Conservation (phyloP, 2,113 vertebrate genomes). For the Ctenomys sociabilis region DNA sequence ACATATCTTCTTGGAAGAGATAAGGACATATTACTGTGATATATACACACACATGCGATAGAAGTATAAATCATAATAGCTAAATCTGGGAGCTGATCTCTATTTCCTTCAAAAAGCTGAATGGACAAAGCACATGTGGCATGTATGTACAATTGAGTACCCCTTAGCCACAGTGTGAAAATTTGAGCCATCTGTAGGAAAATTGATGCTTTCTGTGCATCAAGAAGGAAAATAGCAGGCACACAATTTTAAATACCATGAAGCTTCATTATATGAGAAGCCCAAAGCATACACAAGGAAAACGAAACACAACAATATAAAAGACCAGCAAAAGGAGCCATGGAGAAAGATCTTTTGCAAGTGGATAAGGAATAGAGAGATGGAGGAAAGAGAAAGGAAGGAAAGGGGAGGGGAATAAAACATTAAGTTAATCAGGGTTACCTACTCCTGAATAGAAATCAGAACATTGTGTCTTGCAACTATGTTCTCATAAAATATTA, state of each 20-base stretch:
- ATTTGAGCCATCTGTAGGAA: no score
- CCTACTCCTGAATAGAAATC: neutral
- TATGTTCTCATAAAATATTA: neutral
- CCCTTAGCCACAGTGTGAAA: no score
- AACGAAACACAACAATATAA: neutral
- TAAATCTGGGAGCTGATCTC: no score
- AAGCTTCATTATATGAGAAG: neutral
- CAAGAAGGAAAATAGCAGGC: no score
- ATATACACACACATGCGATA: no score
- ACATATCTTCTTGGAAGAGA: no score
- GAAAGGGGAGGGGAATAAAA: neutral
- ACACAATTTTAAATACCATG: neutral
- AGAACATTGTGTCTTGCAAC: neutral
- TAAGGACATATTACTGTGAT: no score
- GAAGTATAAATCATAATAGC: no score
- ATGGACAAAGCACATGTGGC: no score
- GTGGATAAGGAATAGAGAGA: neutral
- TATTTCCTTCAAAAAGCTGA: no score
- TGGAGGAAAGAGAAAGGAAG: neutral
- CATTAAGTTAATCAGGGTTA: neutral
- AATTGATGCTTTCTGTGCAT: no score
- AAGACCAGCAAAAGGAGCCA: neutral
- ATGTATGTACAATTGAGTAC: no score
- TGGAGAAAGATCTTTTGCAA: neutral
- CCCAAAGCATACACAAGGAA: neutral